These are phyloP conservation scores for Molossus alvarezi DNA, from an alignment of 2,797 vertebrate species.

Conservation along the genomic window DNA sequence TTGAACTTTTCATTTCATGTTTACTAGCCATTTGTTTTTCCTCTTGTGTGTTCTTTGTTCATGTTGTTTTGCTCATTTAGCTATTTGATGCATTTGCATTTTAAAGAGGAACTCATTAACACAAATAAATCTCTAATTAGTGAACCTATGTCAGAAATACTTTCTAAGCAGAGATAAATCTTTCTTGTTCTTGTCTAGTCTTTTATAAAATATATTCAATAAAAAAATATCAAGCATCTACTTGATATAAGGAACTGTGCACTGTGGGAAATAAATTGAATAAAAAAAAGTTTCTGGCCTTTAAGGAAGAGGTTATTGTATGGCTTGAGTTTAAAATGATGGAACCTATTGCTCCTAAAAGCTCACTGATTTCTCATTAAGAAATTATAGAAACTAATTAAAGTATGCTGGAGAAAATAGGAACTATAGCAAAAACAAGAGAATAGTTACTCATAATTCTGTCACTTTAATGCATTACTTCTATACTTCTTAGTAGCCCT, in stretches of 20 bases:
- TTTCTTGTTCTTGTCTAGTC: conserved; percentile 34
- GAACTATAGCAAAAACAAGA: neutral
- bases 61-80: conserved; percentile 57
- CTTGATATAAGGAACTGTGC: neutral
- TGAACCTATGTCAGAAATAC: conserved; percentile 16
- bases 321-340: neutral
- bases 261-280: neutral
- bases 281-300: neutral
- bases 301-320: neutral
- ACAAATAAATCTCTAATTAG: conserved; percentile 72
- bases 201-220: conserved; percentile 12
- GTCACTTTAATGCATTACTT: neutral
- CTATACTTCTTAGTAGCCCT: neutral
- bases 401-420: conserved; percentile 41
- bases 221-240: neutral
- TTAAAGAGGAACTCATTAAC: conserved; percentile 73
- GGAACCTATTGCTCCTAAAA: neutral
- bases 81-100: conserved; percentile 73
- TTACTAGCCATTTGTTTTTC: conserved; percentile 64
- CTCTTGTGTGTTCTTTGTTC: conserved; percentile 36
- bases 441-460: neutral
- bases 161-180: neutral
- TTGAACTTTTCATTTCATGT: conserved; percentile 72
- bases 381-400: conserved; percentile 32
- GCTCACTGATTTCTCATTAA: conserved; percentile 26